Base-by-base conservation (phyloP, 2,888 invertebrate species). In the Caradrina kadenii region DNA sequence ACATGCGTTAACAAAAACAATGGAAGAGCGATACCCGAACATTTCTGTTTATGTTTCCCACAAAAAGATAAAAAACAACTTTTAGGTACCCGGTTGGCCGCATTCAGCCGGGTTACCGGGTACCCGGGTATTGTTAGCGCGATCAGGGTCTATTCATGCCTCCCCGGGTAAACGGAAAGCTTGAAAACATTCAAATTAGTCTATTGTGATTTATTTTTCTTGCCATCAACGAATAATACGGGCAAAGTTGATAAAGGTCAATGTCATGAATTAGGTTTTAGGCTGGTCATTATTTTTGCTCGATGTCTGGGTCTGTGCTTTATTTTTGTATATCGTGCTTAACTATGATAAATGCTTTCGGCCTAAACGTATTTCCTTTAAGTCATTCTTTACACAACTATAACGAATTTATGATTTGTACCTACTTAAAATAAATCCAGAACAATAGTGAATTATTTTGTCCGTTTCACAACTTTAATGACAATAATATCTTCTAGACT, bases 151-250 rank as follows among this genome's bases (percentile, higher is more conserved):
- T 89, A 93, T 94, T 94, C 92, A 93, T 87, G 87, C 89, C 86
- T 86, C 83, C 87, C 85, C 88, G 87, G 89, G 87, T 90, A 90
- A 92, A 89, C 90, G 89, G 88, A 86, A 86, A 88, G 88, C 90
- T 88, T 88, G 90, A 89, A 92, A 93, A 93, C 92, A 93, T 93
- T 93, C 90, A 94, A 94, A 94, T 94, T 93, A 92, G 91, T 90
- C 90, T 88, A 93, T 92, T 93, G 92, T 94, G 91, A 89, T 90
- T 91, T 91, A 89, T 92, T 91, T 91, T 93, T 91, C 89, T 90
- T 90, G 86, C 88, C 83, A 82, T 81, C 85, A 86, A 85, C 85
- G 87, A 88, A 89, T 88, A 89, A 89, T 88, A 87, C 87, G 86
- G 77, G 78, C 79, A 81, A 81, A 86, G 85, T 84, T 86, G 85